Evolutionary conservation across 35 echinoderm and acorn worm genomes (phyloP).

Genomic region (Diadema setosum): DNA sequence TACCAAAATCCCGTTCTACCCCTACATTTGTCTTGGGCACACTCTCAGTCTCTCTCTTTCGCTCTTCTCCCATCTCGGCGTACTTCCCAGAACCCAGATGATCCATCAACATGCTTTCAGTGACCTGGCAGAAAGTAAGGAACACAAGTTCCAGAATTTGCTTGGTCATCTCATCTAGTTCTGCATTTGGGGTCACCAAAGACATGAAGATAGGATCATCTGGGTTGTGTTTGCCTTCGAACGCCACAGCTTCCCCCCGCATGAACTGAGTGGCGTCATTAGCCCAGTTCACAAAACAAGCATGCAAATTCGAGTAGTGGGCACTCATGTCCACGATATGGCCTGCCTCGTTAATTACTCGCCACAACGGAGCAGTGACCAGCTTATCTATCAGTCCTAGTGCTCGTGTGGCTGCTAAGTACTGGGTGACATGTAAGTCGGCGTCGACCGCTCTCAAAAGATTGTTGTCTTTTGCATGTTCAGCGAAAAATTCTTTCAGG

Average conservation of each 20-base stretch:
- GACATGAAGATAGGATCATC: not conserved
- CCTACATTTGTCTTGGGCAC: too few species aligned
- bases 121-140: not conserved
- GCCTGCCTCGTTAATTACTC: constrained; percentile 17
- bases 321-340: constrained; percentile 51
- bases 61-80: not conserved
- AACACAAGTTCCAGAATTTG: not conserved
- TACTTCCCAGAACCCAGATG: not conserved
- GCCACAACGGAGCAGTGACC: not conserved
- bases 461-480: not conserved
- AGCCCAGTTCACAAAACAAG: constrained; percentile 41
- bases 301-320: not conserved
- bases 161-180: not conserved
- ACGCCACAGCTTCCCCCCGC: not conserved
- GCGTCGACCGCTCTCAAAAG: not conserved
- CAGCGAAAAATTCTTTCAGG: not conserved
- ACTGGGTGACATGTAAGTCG: constrained; percentile 28
- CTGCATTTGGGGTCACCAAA: not conserved
- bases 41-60: not conserved
- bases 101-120: not conserved
- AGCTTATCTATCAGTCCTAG: not conserved
- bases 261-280: not conserved
- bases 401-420: not conserved
- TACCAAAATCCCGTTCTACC: too few species aligned
- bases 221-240: not conserved